Percentiles rank a stretch among this genome's conserved stretches.
Conservation (phyloP, 2,113 vertebrate species). For the Nothobranchius furzeri region DNA sequence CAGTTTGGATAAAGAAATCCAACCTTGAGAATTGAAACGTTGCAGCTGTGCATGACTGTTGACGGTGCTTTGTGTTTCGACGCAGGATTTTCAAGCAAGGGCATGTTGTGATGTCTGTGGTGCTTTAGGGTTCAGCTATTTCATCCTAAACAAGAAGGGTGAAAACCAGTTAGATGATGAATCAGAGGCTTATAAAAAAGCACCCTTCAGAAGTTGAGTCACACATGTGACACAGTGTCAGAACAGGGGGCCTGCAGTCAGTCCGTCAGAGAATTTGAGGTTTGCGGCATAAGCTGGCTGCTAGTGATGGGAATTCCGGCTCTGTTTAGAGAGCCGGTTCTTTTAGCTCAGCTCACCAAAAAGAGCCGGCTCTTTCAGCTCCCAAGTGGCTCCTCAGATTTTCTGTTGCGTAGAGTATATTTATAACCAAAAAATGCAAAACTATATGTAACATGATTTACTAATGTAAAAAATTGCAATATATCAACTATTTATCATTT, state of each 20-base stretch:
- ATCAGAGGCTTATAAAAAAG: slow-evolving; percentile 24
- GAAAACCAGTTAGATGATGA: slow-evolving; percentile 9
- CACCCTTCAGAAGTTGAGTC: slow-evolving; percentile 6
- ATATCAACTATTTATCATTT: too few species aligned
- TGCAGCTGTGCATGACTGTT: slow-evolving; percentile 36
- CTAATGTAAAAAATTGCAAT: too few species aligned
- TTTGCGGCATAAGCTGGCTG: slow-evolving; percentile 28
- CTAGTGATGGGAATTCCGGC: too few species aligned
- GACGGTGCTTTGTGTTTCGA: slow-evolving; percentile 41
- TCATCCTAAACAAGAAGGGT: neutral
- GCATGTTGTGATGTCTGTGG: slow-evolving; percentile 17
- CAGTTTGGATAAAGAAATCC: slow-evolving; percentile 75
- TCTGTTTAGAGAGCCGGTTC: too few species aligned
- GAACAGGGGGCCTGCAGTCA: neutral
- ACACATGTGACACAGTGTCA: slow-evolving; percentile 6
- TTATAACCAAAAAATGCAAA: too few species aligned
- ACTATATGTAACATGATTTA: too few species aligned
- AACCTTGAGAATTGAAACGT: slow-evolving; percentile 69
- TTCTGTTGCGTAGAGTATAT: too few species aligned
- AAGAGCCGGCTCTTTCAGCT: too few species aligned
- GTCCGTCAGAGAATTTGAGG: slow-evolving; percentile 18
- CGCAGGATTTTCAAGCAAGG: slow-evolving; percentile 63
- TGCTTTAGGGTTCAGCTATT: slow-evolving; percentile 6
- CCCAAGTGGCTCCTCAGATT: too few species aligned
- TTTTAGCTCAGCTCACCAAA: too few species aligned